These are phyloP conservation scores for Sebastes alutus DNA, from an alignment of 2,797 vertebrate genomes.

Conservation along the genomic window DNA sequence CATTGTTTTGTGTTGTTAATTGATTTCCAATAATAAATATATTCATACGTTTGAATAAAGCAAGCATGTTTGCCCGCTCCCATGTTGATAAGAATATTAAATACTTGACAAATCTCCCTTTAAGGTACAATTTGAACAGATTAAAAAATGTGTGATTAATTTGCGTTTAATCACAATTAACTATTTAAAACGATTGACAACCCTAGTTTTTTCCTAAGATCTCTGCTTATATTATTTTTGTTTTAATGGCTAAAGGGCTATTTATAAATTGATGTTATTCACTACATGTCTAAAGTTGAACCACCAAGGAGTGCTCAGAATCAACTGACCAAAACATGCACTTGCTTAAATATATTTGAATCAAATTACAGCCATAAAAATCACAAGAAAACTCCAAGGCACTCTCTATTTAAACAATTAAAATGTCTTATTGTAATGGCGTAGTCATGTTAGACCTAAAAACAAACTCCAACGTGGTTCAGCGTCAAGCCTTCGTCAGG, in stretches of 20 bases:
- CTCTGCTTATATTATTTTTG: background rate
- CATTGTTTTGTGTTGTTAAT: no score
- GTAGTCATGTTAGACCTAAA: background rate
- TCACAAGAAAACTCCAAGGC: background rate
- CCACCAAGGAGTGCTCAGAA: background rate
- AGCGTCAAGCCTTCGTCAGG: no score
- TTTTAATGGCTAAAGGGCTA: background rate
- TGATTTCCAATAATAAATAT: no score
- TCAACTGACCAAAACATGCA: background rate
- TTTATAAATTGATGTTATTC: background rate
- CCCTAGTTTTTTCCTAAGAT: background rate
- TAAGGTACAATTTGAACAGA: no score
- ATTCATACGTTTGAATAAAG: no score
- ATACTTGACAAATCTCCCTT: no score
- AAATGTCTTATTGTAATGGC: background rate
- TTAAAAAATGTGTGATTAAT: no score
- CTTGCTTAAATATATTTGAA: background rate
- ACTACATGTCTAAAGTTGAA: background rate
- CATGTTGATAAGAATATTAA: no score
- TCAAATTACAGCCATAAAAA: no score
- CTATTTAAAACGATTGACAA: rapidly evolving
- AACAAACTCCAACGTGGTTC: background rate
- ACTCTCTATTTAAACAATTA: background rate
- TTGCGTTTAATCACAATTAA: no score
- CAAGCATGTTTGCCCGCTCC: rapidly evolving